Evolutionary conservation across 2,888 invertebrate genomes (phyloP).

Genomic region (Chymomyza fuscimana): DNA sequence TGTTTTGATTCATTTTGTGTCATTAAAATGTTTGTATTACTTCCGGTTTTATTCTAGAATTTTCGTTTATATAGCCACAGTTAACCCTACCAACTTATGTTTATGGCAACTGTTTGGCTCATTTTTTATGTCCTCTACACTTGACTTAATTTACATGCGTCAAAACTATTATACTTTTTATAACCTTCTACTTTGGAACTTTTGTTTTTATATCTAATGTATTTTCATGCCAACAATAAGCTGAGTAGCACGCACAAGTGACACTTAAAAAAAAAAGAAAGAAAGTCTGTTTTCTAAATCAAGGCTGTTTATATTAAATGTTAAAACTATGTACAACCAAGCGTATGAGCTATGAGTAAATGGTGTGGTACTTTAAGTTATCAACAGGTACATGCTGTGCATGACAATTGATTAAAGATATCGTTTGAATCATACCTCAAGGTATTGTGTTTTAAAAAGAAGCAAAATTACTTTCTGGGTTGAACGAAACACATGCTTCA

Average conservation of each 20-base stretch:
- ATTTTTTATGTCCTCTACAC: conserved; percentile 41
- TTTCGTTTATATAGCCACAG: background rate
- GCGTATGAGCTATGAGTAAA: background rate
- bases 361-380: background rate
- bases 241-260: background rate
- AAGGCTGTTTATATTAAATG: background rate
- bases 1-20: background rate
- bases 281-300: background rate
- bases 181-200: conserved; percentile 4
- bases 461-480: too few species aligned
- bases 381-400: background rate
- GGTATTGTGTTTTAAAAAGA: too few species aligned
- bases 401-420: too few species aligned
- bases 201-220: conserved; percentile 10
- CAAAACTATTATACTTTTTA: conserved; percentile 14
- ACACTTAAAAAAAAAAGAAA: conserved; percentile 2
- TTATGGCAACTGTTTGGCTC: conserved; percentile 15
- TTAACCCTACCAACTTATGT: conserved; percentile 12
- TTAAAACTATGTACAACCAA: background rate
- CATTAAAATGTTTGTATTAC: conserved; percentile 35
- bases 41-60: conserved; percentile 15
- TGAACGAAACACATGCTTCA: too few species aligned
- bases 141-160: conserved; percentile 61
- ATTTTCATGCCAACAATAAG: conserved; percentile 14
- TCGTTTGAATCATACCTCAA: too few species aligned